Conservation (phyloP, 2,888 invertebrate genomes). For the Polymixis flavicincta region DNA sequence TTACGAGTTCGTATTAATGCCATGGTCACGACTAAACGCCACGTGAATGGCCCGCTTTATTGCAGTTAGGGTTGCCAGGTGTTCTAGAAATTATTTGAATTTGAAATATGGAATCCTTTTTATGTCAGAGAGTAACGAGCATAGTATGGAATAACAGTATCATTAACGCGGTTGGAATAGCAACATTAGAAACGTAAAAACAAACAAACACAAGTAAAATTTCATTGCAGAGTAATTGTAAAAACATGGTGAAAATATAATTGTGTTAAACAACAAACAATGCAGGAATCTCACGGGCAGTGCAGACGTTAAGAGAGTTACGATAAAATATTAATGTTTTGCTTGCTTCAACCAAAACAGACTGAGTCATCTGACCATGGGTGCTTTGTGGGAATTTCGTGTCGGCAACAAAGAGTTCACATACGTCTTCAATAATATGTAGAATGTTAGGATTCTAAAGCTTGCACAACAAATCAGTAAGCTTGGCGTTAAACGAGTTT, state of each 20-base stretch:
- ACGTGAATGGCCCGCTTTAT: constrained; percentile 60
- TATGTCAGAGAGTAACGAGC: constrained; percentile 1
- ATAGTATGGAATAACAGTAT: constrained; percentile 15
- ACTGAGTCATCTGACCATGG: constrained; percentile 54
- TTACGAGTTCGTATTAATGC: constrained; percentile 61
- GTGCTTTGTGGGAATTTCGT: constrained; percentile 35
- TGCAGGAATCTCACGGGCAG: constrained; percentile 25
- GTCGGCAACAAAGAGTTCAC: constrained; percentile 20
- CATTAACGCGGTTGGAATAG: constrained; percentile 31
- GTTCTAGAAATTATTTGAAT: constrained; percentile 5
- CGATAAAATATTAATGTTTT: constrained; percentile 47
- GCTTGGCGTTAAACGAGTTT: too few species aligned
- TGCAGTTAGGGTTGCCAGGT: constrained; percentile 40
- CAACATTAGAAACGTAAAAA: constrained; percentile 20
- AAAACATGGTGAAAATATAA: constrained; percentile 28
- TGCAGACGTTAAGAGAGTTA: constrained; percentile 21
- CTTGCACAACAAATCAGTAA: too few species aligned
- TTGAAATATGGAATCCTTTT: constrained; percentile 26
- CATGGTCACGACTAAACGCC: constrained; percentile 64
- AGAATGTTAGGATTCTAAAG: too few species aligned
- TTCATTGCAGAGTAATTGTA: constrained; percentile 22
- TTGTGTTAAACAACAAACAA: constrained; percentile 45
- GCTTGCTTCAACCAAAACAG: constrained; percentile 39
- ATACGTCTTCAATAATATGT: not conserved
- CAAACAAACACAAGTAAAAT: constrained; percentile 20